phyloP scores from a whole-genome alignment of 1,140 invertebrate species.

The Thaumetopoea pityocampa region DNA sequence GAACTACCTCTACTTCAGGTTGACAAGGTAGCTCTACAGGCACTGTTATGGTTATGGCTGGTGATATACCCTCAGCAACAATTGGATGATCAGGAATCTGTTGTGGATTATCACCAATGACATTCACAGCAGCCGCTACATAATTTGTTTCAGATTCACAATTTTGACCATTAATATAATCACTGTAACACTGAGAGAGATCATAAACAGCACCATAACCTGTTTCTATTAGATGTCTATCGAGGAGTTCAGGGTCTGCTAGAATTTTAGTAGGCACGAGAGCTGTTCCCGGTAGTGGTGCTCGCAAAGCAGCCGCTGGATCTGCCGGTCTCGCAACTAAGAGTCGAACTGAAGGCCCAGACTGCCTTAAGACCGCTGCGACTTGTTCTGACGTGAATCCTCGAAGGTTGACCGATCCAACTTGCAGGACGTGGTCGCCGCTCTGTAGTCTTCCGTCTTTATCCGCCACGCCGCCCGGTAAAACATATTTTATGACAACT shows the following conservation, averaged over 20 bases:
- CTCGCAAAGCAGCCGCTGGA: constrained; percentile 80
- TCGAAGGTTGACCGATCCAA: constrained; percentile 93
- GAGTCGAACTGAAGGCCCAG: constrained; percentile 89
- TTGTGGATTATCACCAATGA: constrained; percentile 67
- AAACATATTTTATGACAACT: constrained; percentile 96
- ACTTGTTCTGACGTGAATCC: constrained; percentile 96
- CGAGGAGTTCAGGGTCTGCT: constrained; percentile 88
- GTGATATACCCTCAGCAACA: constrained; percentile 57
- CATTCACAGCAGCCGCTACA: constrained; percentile 62
- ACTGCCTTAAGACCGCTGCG: constrained; percentile 91
- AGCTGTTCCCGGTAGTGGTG: constrained; percentile 78
- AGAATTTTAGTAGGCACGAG: constrained; percentile 90
- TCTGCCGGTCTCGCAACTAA: constrained; percentile 92
- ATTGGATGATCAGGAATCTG: constrained; percentile 65
- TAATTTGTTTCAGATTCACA: constrained; percentile 45
- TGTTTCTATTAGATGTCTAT: constrained; percentile 84
- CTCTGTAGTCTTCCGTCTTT: constrained; percentile 91
- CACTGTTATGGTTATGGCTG: constrained; percentile 65
- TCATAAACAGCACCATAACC: constrained; percentile 77
- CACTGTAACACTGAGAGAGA: constrained; percentile 63
- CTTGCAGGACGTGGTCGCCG: constrained; percentile 96
- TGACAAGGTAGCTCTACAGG: constrained; percentile 56
- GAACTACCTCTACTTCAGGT: constrained; percentile 78
- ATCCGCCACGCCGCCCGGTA: constrained; percentile 94
- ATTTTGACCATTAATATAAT: constrained; percentile 63